phyloP scores from a whole-genome alignment of 2,888 invertebrate genomes.

The Calameuta filiformis region DNA sequence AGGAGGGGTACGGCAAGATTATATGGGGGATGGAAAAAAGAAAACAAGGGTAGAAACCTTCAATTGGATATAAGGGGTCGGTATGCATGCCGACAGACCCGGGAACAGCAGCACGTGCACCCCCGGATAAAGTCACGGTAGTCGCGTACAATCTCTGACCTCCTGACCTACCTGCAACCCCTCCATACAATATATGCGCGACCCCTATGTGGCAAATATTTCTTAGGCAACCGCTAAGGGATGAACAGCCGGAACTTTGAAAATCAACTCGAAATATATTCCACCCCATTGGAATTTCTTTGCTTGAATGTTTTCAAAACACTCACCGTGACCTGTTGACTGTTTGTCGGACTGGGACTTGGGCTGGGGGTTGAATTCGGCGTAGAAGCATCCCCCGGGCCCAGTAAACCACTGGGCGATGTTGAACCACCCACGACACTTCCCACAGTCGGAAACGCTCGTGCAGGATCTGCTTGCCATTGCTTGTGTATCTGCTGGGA shows the following conservation, averaged over 20 bases:
- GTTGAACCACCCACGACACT: constrained; percentile 41
- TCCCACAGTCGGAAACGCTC: constrained; percentile 62
- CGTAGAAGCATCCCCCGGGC: constrained; percentile 43
- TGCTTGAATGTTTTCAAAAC: not conserved
- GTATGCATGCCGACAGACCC: constrained; percentile 32
- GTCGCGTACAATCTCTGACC: constrained; percentile 12
- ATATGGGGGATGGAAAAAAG: too few relatives aligned
- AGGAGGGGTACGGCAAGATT: too few relatives aligned
- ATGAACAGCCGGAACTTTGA: too few relatives aligned
- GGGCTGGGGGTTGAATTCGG: constrained; percentile 61
- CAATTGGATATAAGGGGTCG: constrained; percentile 32
- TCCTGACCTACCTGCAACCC: constrained; percentile 24
- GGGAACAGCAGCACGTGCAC: constrained; percentile 24
- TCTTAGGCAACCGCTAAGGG: too few relatives aligned
- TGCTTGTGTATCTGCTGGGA: constrained; percentile 80
- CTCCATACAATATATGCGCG: too few relatives aligned
- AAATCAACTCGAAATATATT: too few relatives aligned
- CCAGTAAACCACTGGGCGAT: constrained; percentile 36
- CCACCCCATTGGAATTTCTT: too few relatives aligned
- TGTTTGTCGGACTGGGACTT: constrained; percentile 60
- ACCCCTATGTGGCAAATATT: too few relatives aligned
- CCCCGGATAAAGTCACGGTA: too few relatives aligned
- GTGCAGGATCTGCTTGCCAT: constrained; percentile 69
- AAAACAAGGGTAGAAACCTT: too few relatives aligned
- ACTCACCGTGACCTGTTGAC: constrained; percentile 58